Percentiles rank a stretch among this genome's conserved stretches.
These are phyloP conservation scores for Epinephelus lanceolatus DNA, from an alignment of 2,113 vertebrate genomes.

Conservation along the genomic window DNA sequence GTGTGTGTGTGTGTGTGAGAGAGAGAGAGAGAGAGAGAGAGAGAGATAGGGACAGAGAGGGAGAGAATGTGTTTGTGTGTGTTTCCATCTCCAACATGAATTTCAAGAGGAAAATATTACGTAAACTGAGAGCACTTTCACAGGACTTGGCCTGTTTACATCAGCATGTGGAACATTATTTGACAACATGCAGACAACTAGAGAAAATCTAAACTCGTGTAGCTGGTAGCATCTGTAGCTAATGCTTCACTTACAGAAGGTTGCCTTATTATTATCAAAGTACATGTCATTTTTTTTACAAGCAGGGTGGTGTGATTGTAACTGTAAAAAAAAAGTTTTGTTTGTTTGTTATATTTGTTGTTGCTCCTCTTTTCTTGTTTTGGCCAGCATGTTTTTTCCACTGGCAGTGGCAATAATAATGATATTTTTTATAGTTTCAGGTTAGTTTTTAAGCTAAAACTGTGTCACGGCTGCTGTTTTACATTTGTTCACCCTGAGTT, in stretches of 20 bases:
- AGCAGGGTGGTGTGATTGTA: too few species aligned
- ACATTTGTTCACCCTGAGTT: background rate
- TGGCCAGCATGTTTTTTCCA: too few species aligned
- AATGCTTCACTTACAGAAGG: background rate
- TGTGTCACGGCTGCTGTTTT: background rate
- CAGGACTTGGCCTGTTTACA: background rate
- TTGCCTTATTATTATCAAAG: background rate
- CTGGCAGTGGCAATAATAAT: too few species aligned
- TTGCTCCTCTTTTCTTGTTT: too few species aligned
- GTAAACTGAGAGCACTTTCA: background rate
- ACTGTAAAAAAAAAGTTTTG: too few species aligned
- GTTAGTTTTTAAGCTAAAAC: background rate
- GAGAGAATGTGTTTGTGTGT: constrained; percentile 3
- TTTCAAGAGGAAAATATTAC: constrained; percentile 10
- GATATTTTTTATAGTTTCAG: background rate
- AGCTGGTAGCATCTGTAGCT: background rate
- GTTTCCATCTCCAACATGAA: constrained; percentile 1
- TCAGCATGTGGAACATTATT: background rate
- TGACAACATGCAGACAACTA: background rate
- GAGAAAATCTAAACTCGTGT: background rate
- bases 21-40: background rate
- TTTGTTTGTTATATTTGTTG: too few species aligned
- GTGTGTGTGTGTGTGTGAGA: background rate
- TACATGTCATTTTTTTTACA: too few species aligned
- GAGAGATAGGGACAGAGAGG: background rate